A percentile compares a stretch with the other conserved stretches of the same genome.
These are phyloP conservation scores for Idaea biselata DNA, from an alignment of 2,888 invertebrate genomes.

Conservation along the genomic window DNA sequence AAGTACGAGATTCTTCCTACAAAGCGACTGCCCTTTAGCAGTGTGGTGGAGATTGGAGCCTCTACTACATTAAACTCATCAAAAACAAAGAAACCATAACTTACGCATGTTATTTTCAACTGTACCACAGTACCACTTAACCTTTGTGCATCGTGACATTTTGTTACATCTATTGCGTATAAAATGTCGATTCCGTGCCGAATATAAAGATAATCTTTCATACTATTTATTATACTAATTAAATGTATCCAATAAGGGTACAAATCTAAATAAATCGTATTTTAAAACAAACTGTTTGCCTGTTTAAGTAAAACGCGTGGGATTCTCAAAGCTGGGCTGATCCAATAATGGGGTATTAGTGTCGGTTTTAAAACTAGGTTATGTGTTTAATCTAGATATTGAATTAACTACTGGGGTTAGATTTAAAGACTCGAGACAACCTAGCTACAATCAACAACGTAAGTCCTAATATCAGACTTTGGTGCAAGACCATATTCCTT, in stretches of 20 bases:
- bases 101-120: conserved; percentile 9
- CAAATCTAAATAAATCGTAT: conserved; percentile 11
- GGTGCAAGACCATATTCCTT: too few species aligned
- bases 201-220: conserved; percentile 15
- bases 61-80: not conserved
- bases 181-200: conserved; percentile 73
- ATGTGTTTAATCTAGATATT: not conserved
- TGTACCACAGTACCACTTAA: conserved; percentile 37
- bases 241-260: conserved; percentile 27
- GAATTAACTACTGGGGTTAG: not conserved
- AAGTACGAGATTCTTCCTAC: too few species aligned
- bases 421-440: not conserved
- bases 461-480: too few species aligned
- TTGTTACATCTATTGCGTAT: conserved; percentile 56
- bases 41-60: not conserved
- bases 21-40: too few species aligned
- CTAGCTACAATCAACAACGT: not conserved
- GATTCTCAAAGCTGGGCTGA: not conserved
- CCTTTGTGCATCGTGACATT: conserved; percentile 63
- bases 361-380: not conserved
- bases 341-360: not conserved
- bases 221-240: conserved; percentile 26
- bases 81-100: conserved; percentile 5
- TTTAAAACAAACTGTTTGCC: not conserved
- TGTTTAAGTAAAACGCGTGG: not conserved